Base-by-base conservation (phyloP, 2,888 invertebrate species). In the Drosophila sordidula region DNA sequence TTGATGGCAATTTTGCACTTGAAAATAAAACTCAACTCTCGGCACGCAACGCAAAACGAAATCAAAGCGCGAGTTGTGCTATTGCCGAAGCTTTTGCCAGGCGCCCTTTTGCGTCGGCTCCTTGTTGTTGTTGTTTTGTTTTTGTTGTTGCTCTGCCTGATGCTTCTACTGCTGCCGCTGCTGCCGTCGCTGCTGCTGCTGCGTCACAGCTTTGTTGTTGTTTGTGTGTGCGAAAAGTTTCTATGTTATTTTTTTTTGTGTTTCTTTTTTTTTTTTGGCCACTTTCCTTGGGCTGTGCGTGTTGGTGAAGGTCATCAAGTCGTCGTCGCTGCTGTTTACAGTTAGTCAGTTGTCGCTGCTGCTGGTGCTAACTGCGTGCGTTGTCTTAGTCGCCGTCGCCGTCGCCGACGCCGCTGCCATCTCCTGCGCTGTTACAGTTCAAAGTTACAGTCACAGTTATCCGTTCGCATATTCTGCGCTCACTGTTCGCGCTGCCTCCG, bases 231-330 rank as follows among this genome's bases (percentile, higher is more conserved):
- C 72, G 59, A 74, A 82, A 87, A 78, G 67, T 82, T 84, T 70
- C 66, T 34, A 12, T 29, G 26, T 8, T 29, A 59, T 18, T 1
- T 62, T 76, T 66, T 72, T 3, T 29, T 74, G 70, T 18, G 18
- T 62, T 76, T 66, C 70, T 3, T 29, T 74, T 72, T 80, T 73
- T 66, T 72, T 79, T 78, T 85, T 86, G 75, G 73, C 62, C 57
- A 75, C 62, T 70, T 72, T 57, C 54, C 70, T 69, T 83, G 62
- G 66, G 57, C 67, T 78, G 75, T 81, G 80, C 75, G 79, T 79
- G 78, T 80, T 89, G 88, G 77, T 90, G 90, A 90, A 90, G 90
- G 90, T 90, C 90, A 90, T 85, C 80, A 80, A 75, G 90, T 82
- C 86, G 89, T 79, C 85, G 78, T 70, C 67, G 80, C 47, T 36